Conservation (phyloP, 2,797 vertebrate species). For the Silurus lanzhouensis region DNA sequence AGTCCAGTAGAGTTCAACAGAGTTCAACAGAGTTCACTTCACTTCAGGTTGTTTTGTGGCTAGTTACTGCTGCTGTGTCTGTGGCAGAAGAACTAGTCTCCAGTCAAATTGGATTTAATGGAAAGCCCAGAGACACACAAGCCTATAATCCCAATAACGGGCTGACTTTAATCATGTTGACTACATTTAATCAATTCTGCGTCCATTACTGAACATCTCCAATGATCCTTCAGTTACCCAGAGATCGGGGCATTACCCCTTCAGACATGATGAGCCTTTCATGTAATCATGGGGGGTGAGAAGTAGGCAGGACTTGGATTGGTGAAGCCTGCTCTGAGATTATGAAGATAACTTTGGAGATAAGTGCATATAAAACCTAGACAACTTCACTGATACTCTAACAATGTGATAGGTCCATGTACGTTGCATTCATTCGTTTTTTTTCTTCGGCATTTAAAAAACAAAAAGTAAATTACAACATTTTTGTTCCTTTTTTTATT, state of each 20-base stretch:
- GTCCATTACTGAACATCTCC: neutral
- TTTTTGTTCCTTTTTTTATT: too few relatives aligned
- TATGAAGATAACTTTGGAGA: neutral
- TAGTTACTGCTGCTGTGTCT: neutral
- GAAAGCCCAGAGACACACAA: neutral
- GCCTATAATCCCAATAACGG: constrained; percentile 3
- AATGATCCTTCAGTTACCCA: neutral
- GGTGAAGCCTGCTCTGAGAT: neutral
- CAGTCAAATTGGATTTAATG: neutral
- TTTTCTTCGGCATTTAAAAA: too few relatives aligned
- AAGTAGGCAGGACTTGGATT: neutral
- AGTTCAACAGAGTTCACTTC: neutral
- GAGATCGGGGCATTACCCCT: neutral
- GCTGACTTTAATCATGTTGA: constrained; percentile 4
- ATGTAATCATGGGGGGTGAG: neutral
- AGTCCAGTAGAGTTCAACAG: neutral
- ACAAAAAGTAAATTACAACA: too few relatives aligned
- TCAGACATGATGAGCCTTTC: neutral
- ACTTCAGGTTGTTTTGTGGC: neutral
- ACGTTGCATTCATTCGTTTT: too few relatives aligned
- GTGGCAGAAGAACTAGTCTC: neutral
- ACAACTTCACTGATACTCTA: too few relatives aligned
- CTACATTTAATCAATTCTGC: neutral
- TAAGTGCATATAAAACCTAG: neutral
- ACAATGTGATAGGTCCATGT: too few relatives aligned